These are phyloP conservation scores for Anableps anableps DNA, from an alignment of 2,797 vertebrate genomes.

Conservation along the genomic window DNA sequence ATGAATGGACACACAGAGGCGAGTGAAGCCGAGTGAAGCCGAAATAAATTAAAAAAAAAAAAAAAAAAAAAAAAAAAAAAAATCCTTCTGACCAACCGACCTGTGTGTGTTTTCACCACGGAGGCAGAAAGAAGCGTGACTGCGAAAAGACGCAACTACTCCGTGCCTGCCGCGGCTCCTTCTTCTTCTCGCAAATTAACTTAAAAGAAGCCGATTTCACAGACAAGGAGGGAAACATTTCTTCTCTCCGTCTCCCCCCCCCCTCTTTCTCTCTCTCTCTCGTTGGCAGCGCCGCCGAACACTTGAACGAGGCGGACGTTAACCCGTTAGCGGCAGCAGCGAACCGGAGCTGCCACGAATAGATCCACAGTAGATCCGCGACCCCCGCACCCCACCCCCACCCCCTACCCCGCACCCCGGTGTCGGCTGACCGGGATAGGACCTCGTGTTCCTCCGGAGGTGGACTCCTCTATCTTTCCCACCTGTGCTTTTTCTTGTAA, in stretches of 20 bases:
- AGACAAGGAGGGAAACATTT: constrained; percentile 21
- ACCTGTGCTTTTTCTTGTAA: no score
- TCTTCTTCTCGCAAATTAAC: constrained; percentile 42
- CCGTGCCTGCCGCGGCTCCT: constrained; percentile 49
- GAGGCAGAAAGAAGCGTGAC: constrained; percentile 73
- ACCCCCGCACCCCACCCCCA: no score
- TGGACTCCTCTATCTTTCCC: constrained; percentile 47
- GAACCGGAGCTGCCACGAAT: constrained; percentile 65
- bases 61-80: no score
- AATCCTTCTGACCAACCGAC: constrained; percentile 71
- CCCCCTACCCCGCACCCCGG: neutral
- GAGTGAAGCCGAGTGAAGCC: constrained; percentile 67
- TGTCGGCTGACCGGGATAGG: constrained; percentile 61
- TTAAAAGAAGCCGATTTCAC: constrained; percentile 23
- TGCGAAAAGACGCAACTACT: constrained; percentile 51
- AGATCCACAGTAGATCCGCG: constrained; percentile 60
- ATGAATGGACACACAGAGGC: constrained; percentile 55
- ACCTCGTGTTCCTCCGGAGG: constrained; percentile 65
- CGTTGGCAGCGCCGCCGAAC: constrained; percentile 43
- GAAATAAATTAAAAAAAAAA: constrained; percentile 47
- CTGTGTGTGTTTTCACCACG: constrained; percentile 60
- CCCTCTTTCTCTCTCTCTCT: neutral
- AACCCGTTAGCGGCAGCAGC: constrained; percentile 51
- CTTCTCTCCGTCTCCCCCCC: constrained; percentile 1
- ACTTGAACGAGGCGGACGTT: constrained; percentile 56